Conservation (phyloP, 2,113 vertebrate species). For the Sebastes fasciatus region DNA sequence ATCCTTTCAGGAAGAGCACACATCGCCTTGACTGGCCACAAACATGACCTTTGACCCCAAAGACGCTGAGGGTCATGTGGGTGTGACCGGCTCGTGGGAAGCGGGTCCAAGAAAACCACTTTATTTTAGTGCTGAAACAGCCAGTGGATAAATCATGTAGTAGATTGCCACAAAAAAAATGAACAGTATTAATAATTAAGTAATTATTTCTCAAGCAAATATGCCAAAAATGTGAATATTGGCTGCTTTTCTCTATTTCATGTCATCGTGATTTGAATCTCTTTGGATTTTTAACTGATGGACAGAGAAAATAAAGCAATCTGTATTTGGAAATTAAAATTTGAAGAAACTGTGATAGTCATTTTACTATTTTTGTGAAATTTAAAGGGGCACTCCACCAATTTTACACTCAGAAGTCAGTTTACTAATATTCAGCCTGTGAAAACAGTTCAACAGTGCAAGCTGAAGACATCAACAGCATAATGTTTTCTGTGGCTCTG, state of each 20-base stretch:
- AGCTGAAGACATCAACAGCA: no score
- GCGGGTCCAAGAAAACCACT: not conserved
- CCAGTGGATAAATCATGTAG: not conserved
- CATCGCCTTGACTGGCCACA: not conserved
- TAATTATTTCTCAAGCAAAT: not conserved
- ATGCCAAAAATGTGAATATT: not conserved
- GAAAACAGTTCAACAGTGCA: not conserved
- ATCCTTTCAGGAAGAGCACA: slow-evolving; percentile 27
- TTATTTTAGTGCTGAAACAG: not conserved
- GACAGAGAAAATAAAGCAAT: not conserved
- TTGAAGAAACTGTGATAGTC: not conserved
- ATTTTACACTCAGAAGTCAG: not conserved
- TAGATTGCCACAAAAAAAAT: not conserved
- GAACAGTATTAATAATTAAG: not conserved
- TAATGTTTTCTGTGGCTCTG: not conserved
- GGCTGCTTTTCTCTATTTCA: not conserved
- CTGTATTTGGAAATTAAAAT: not conserved
- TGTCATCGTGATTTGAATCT: not conserved
- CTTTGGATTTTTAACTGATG: not conserved
- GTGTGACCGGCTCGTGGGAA: not conserved
- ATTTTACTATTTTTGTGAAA: not conserved
- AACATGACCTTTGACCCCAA: slow-evolving; percentile 42
- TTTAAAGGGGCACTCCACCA: not conserved
- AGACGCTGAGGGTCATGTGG: slow-evolving; percentile 10
- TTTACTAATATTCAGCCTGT: not conserved